Percentiles rank a stretch among this genome's conserved stretches.
These are phyloP conservation scores for Peromyscus melanophrys DNA, from an alignment of 2,797 vertebrate species.

Conservation along the genomic window DNA sequence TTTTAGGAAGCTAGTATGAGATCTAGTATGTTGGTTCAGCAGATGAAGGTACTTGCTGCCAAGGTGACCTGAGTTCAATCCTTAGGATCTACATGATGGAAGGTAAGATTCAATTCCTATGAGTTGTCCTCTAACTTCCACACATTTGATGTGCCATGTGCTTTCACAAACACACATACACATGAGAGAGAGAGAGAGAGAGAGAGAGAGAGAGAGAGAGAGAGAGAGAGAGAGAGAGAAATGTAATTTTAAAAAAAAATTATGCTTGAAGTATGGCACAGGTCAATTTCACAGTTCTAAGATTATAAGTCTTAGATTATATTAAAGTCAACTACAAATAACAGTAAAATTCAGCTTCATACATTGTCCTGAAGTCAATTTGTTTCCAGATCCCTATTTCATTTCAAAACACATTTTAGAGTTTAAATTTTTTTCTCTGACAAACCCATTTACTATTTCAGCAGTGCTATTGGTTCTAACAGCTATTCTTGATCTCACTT, in stretches of 20 bases:
- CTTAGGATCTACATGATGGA: background rate
- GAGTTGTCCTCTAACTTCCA: background rate
- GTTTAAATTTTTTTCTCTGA: background rate
- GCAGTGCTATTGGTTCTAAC: background rate
- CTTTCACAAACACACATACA: background rate
- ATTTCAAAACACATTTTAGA: slow-evolving; percentile 14
- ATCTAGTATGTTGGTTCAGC: background rate
- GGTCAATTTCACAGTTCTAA: background rate
- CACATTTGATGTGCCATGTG: background rate
- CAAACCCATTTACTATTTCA: slow-evolving; percentile 20
- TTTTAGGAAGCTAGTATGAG: background rate
- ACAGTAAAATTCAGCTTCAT: background rate
- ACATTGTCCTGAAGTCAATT: background rate
- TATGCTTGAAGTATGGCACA: background rate
- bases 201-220: background rate
- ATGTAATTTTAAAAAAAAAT: background rate
- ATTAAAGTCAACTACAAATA: background rate
- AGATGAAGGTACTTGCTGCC: background rate
- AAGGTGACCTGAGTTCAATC: background rate
- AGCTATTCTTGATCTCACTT: slow-evolving; percentile 51
- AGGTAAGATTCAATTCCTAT: background rate
- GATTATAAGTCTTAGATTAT: background rate
- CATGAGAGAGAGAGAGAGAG: background rate
- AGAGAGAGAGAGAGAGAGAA: background rate
- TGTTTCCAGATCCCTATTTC: background rate